A percentile compares a stretch with the other conserved stretches of the same genome.
Conservation (phyloP, 2,113 vertebrate genomes). For the Aspiorhynchus laticeps region DNA sequence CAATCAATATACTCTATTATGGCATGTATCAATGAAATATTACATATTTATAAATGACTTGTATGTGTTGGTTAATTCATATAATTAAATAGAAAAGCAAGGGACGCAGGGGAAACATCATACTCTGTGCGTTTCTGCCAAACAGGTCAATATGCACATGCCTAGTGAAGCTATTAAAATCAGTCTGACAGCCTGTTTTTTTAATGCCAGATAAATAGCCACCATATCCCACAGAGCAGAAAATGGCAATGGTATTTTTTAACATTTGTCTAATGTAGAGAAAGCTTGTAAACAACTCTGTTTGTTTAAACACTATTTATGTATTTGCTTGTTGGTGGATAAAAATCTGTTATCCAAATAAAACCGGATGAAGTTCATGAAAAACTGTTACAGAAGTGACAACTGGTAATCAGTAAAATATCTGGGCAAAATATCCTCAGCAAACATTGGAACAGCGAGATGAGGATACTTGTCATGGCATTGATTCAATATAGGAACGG, state of each 20-base stretch:
- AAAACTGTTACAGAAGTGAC: background rate
- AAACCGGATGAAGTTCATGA: background rate
- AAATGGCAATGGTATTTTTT: background rate
- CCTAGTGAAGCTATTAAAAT: conserved; percentile 40
- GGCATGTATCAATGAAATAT: background rate
- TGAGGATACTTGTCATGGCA: background rate
- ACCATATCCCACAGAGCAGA: conserved; percentile 9
- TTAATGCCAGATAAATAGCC: conserved; percentile 13
- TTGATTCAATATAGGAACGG: background rate
- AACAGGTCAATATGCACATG: conserved; percentile 34
- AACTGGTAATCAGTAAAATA: background rate
- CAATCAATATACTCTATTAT: background rate
- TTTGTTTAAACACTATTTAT: background rate
- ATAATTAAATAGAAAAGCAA: background rate
- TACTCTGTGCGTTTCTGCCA: conserved; percentile 7
- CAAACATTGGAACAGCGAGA: background rate
- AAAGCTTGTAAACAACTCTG: background rate
- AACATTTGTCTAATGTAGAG: background rate
- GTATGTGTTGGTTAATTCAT: background rate
- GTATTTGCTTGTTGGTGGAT: background rate
- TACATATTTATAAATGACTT: background rate
- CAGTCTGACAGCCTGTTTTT: conserved; percentile 37
- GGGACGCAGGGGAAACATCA: background rate
- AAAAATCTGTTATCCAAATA: background rate
- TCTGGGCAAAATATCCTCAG: background rate